A percentile compares a stretch with the other conserved stretches of the same genome.
Evolutionary conservation across 1,140 invertebrate species (phyloP).

Genomic region (Bombus consobrinus): DNA sequence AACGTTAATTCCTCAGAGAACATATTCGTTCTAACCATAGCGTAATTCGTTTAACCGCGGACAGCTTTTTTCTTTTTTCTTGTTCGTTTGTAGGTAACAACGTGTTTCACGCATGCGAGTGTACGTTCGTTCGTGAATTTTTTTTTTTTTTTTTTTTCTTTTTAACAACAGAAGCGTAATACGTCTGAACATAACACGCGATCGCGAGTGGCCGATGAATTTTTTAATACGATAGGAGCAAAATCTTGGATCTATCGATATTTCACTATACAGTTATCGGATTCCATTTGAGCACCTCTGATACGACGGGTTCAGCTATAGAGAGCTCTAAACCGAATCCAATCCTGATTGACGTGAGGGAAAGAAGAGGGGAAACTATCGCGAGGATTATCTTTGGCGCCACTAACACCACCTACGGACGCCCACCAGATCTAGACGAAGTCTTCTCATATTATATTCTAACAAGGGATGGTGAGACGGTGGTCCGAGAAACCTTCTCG

Average conservation of each 20-base stretch:
- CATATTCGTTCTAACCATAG: background rate
- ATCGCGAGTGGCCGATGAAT: slow-evolving; percentile 10
- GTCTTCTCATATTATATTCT: slow-evolving; percentile 65
- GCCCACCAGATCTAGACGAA: slow-evolving; percentile 61
- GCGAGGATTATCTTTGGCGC: slow-evolving; percentile 79
- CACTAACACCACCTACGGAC: slow-evolving; percentile 75
- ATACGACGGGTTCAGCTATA: slow-evolving; percentile 72
- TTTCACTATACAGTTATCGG: slow-evolving; percentile 47
- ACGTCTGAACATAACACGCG: background rate
- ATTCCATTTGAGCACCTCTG: slow-evolving; percentile 74
- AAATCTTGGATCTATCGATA: slow-evolving; percentile 29
- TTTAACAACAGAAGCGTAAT: background rate
- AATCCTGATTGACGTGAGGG: slow-evolving; percentile 80
- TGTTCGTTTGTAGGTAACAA: background rate
- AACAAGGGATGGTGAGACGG: slow-evolving; percentile 58
- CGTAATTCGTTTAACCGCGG: background rate
- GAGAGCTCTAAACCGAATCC: slow-evolving; percentile 78
- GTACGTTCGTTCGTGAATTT: background rate
- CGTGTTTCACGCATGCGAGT: background rate
- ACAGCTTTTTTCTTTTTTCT: background rate
- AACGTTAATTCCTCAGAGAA: background rate
- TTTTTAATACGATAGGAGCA: slow-evolving; percentile 52
- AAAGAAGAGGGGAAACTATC: slow-evolving; percentile 77
- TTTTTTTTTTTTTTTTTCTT: background rate
- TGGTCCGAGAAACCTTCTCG: slow-evolving; percentile 44